Conservation (phyloP, 2,113 vertebrate species). For the Serinus canaria region DNA sequence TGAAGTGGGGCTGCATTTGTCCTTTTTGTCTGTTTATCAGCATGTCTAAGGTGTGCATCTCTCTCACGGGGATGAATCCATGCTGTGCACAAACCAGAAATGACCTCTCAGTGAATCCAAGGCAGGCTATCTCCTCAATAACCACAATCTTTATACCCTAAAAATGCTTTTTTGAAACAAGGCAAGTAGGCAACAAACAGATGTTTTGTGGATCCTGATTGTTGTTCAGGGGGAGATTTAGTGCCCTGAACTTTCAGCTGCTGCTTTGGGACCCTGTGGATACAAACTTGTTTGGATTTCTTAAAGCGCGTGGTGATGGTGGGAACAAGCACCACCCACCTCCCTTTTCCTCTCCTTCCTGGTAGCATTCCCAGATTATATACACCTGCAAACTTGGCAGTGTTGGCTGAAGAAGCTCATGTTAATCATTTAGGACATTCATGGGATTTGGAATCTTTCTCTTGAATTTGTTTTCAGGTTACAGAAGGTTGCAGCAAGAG, state of each 20-base stretch:
- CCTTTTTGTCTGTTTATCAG: neutral
- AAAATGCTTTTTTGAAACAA: neutral
- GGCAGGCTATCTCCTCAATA: neutral
- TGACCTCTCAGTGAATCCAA: neutral
- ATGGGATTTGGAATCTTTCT: neutral
- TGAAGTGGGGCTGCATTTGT: neutral
- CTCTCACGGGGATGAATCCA: neutral
- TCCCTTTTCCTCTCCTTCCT: neutral
- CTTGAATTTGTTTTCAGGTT: neutral
- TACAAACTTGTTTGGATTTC: rapidly evolving
- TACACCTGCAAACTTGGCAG: neutral
- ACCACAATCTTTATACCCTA: neutral
- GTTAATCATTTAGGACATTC: neutral
- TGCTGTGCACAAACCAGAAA: neutral
- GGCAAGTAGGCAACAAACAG: neutral
- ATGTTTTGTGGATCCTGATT: neutral
- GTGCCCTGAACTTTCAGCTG: neutral
- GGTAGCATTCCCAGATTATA: neutral
- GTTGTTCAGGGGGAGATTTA: neutral
- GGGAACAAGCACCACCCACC: rapidly evolving
- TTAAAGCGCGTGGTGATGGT: rapidly evolving
- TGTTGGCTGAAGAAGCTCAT: neutral
- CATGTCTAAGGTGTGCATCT: neutral
- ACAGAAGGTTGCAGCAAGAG: neutral
- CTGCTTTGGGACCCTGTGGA: neutral